phyloP scores from a whole-genome alignment of 2,113 vertebrate genomes.

The Oriolus oriolus region DNA sequence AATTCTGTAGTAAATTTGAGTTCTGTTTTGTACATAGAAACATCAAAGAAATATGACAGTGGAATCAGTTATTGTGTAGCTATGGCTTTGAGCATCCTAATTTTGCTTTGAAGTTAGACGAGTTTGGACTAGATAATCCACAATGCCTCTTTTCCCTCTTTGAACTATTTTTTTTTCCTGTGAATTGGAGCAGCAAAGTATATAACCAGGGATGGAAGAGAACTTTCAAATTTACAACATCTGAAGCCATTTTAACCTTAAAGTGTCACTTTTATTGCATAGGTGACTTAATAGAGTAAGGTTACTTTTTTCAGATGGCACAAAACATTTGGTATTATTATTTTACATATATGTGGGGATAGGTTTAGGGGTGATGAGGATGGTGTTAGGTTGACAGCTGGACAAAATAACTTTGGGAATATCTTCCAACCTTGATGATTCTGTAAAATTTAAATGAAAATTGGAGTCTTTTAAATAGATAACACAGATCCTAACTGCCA shows the following conservation, averaged over 20 bases:
- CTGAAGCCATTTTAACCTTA: neutral
- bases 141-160: neutral
- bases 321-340: neutral
- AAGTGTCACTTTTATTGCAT: neutral
- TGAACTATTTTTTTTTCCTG: neutral
- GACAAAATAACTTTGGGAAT: neutral
- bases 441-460: neutral
- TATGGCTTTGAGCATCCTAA: neutral
- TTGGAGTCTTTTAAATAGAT: neutral
- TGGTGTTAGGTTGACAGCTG: neutral
- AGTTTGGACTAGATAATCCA: neutral
- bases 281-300: neutral
- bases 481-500: neutral
- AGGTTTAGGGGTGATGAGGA: neutral
- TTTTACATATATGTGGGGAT: neutral
- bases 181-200: neutral
- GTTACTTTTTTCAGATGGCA: neutral
- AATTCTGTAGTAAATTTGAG: neutral
- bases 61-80: neutral
- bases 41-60: neutral
- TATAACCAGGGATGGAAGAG: neutral
- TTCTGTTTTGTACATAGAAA: neutral
- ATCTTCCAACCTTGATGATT: neutral
- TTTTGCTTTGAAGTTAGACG: neutral
- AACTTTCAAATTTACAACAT: neutral